Evolutionary conservation across 2,797 vertebrate genomes (phyloP).

Genomic region (Momotus momota): DNA sequence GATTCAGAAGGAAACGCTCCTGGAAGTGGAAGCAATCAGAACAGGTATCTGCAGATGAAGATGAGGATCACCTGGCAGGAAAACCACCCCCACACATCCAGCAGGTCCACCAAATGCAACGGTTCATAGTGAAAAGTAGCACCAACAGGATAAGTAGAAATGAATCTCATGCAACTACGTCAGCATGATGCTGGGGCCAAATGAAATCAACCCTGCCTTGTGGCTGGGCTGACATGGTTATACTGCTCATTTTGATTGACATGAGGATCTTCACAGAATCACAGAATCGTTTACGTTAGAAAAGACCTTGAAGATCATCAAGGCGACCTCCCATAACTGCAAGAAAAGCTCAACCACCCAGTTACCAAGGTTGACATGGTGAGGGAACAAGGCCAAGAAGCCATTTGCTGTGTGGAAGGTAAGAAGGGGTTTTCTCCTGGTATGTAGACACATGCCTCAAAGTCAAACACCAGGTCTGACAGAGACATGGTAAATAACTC

Average conservation of each 20-base stretch:
- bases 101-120: neutral
- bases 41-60: neutral
- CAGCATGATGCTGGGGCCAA: neutral
- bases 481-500: neutral
- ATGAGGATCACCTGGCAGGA: neutral
- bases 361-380: fast-evolving
- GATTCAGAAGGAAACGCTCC: neutral
- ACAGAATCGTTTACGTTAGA: neutral
- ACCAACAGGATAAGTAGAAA: neutral
- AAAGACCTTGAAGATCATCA: neutral
- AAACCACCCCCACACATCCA: fast-evolving
- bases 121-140: neutral
- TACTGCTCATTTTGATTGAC: neutral
- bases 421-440: neutral
- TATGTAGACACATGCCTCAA: fast-evolving
- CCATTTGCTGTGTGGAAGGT: neutral
- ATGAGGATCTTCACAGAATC: neutral
- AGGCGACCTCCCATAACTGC: neutral
- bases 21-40: neutral
- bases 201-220: neutral
- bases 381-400: neutral
- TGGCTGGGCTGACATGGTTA: fast-evolving
- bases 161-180: fast-evolving
- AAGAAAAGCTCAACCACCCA: neutral
- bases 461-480: neutral